Evolutionary conservation across 2,888 invertebrate species (phyloP).

Genomic region (Dryadula phaetusa): DNA sequence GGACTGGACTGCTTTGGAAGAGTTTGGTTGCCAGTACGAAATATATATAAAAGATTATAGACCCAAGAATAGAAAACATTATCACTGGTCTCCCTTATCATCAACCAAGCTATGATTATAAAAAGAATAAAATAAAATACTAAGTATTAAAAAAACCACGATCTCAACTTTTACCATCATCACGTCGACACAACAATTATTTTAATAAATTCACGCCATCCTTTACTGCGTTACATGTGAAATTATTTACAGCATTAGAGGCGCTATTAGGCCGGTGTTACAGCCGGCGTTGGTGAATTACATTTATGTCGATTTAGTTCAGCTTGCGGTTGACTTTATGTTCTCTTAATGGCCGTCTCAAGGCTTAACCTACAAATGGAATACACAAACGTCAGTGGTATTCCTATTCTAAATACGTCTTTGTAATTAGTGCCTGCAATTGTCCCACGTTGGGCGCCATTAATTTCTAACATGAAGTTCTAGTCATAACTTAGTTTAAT

Average conservation of each 20-base stretch:
- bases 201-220: constrained; percentile 35
- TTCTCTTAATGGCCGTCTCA: constrained; percentile 40
- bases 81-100: no score
- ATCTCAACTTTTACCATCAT: constrained; percentile 31
- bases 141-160: constrained; percentile 1
- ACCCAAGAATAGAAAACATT: no score
- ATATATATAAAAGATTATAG: no score
- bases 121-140: neutral
- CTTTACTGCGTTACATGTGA: constrained; percentile 29
- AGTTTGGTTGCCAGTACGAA: no score
- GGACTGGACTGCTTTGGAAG: no score
- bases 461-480: constrained; percentile 24
- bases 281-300: constrained; percentile 63
- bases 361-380: constrained; percentile 30
- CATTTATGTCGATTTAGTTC: constrained; percentile 45
- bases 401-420: constrained; percentile 27
- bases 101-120: no score
- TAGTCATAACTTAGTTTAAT: constrained; percentile 1
- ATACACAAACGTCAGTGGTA: constrained; percentile 24
- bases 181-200: constrained; percentile 21
- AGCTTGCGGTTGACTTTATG: constrained; percentile 38
- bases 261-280: constrained; percentile 65
- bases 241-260: constrained; percentile 55
- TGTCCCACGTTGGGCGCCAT: constrained; percentile 56
- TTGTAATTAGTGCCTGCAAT: constrained; percentile 39